Conservation (phyloP, 2,888 invertebrate species). For the Machimus rusticus region DNA sequence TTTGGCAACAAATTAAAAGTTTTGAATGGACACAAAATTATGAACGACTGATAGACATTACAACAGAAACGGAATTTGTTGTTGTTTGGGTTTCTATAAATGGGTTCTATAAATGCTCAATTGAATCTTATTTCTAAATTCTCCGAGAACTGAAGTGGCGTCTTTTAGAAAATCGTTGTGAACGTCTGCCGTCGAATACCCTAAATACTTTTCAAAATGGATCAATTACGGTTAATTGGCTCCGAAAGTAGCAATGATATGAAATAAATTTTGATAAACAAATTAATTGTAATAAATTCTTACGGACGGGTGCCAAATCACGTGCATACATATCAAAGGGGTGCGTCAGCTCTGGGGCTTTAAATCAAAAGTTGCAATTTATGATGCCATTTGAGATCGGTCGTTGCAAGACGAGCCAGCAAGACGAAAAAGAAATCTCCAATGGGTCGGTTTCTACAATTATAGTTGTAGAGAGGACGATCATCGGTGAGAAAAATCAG, state of each 20-base stretch:
- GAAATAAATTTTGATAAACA: constrained; percentile 24
- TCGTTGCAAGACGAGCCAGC: background rate
- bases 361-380: constrained; percentile 25
- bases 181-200: background rate
- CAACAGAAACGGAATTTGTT: background rate
- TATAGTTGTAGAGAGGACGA: constrained; percentile 13
- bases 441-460: constrained; percentile 1
- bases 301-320: constrained; percentile 40
- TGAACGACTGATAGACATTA: background rate
- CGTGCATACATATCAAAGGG: constrained; percentile 21
- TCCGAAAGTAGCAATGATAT: background rate
- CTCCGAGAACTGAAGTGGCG: background rate
- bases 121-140: background rate
- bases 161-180: background rate
- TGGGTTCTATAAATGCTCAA: background rate
- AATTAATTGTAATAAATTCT: constrained; percentile 34
- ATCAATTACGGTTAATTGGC: background rate
- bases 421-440: constrained; percentile 16
- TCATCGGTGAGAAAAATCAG: background rate
- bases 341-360: constrained; percentile 36
- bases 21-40: background rate
- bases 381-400: background rate
- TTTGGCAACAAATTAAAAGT: background rate
- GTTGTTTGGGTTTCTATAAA: background rate
- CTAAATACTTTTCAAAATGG: background rate